Evolutionary conservation across 1,140 invertebrate species (phyloP).

Genomic region (Sycobia sp.): DNA sequence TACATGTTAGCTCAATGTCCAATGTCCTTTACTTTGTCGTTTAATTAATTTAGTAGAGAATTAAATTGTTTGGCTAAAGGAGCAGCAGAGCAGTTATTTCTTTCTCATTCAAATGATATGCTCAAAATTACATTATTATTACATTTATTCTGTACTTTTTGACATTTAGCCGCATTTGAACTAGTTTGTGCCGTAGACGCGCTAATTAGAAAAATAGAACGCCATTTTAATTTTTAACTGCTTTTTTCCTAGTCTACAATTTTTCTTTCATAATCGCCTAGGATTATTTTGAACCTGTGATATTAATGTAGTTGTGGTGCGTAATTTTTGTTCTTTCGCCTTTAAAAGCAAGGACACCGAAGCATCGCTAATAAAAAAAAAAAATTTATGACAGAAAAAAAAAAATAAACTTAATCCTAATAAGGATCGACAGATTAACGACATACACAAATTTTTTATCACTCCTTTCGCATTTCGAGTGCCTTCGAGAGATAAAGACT

Average conservation of each 20-base stretch:
- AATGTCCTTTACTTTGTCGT: conserved; percentile 16
- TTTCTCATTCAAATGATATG: conserved; percentile 24
- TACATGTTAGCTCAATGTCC: conserved; percentile 3
- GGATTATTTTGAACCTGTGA: conserved; percentile 9
- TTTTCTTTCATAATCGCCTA: conserved; percentile 17
- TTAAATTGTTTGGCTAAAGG: background rate
- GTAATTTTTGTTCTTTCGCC: conserved; percentile 1
- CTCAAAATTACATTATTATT: conserved; percentile 22
- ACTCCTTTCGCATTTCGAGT: background rate
- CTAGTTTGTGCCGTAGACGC: conserved; percentile 19
- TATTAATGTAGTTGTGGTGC: conserved; percentile 5
- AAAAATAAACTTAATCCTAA: conserved; percentile 11
- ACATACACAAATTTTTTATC: conserved; percentile 15
- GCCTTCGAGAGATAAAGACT: background rate
- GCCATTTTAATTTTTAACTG: conserved; percentile 38
- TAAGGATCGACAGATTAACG: conserved; percentile 6
- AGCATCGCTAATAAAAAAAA: conserved; percentile 12
- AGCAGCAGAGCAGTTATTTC: conserved; percentile 17
- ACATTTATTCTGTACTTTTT: conserved; percentile 35
- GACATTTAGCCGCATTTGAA: conserved; percentile 9
- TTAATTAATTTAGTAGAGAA: background rate
- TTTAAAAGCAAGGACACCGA: conserved; percentile 17
- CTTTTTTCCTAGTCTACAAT: conserved; percentile 20
- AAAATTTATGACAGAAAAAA: conserved; percentile 7
- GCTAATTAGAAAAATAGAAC: conserved; percentile 49